Conservation (phyloP, 2,113 vertebrate genomes). For the Chloropsis cyanopogon region DNA sequence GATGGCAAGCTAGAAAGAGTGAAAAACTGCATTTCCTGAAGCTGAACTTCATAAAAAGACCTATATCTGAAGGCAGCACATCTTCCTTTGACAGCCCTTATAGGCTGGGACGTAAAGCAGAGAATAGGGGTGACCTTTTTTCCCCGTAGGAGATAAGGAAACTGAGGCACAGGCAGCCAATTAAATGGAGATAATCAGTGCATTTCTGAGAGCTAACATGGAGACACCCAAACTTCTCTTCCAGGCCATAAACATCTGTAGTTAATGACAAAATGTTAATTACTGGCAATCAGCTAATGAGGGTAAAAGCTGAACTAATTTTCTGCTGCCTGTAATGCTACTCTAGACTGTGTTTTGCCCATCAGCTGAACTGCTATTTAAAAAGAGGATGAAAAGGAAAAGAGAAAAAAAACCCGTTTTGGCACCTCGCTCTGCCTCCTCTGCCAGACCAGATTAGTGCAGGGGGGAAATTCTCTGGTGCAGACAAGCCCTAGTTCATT, state of each 20-base stretch:
- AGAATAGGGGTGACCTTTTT: neutral
- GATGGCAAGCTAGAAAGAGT: neutral
- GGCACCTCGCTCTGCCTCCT: neutral
- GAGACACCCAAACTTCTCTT: constrained; percentile 50
- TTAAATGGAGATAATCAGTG: constrained; percentile 47
- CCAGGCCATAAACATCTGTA: constrained; percentile 59
- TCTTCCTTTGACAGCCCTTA: neutral
- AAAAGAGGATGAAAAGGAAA: constrained; percentile 45
- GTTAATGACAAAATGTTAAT: constrained; percentile 70
- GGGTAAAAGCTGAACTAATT: constrained; percentile 68
- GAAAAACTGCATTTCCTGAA: constrained; percentile 10
- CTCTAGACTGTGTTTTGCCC: constrained; percentile 54
- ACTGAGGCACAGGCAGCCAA: constrained; percentile 47
- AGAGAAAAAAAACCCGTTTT: neutral
- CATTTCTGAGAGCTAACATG: constrained; percentile 6
- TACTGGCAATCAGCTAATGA: constrained; percentile 68
- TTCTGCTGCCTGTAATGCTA: constrained; percentile 57
- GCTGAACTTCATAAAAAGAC: neutral
- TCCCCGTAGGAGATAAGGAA: neutral
- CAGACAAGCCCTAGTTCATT: neutral
- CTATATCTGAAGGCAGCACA: neutral
- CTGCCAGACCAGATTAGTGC: constrained; percentile 32
- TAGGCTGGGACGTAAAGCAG: neutral
- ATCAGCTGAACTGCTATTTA: constrained; percentile 58
- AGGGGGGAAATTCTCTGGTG: neutral